A percentile compares a stretch with the other conserved stretches of the same genome.
phyloP scores from a whole-genome alignment of 2,888 invertebrate genomes.

The Colostygia pectinataria region DNA sequence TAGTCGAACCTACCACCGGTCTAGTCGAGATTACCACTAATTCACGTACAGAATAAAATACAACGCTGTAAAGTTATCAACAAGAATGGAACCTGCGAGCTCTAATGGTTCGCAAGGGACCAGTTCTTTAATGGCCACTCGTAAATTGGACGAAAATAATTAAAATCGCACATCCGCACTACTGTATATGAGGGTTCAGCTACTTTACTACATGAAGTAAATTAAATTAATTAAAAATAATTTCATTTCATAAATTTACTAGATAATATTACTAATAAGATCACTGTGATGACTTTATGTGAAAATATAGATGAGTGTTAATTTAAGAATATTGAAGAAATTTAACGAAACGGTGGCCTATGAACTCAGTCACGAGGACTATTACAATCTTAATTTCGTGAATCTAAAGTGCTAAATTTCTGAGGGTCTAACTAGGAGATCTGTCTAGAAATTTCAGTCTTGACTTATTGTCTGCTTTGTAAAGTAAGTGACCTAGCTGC shows the following conservation, averaged over 20 bases:
- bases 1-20: constrained; percentile 21
- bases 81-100: constrained; percentile 66
- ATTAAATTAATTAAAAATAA: background rate
- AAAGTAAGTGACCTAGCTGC: constrained; percentile 16
- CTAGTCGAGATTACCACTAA: constrained; percentile 71
- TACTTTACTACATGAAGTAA: constrained; percentile 4
- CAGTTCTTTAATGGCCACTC: constrained; percentile 79
- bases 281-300: too few species aligned
- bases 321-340: too few species aligned
- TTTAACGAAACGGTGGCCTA: too few species aligned
- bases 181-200: constrained; percentile 28
- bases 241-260: too few species aligned
- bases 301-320: too few species aligned
- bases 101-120: constrained; percentile 75
- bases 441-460: too few species aligned
- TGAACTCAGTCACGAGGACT: too few species aligned
- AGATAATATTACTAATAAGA: too few species aligned
- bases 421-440: too few species aligned
- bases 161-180: constrained; percentile 75
- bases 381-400: too few species aligned
- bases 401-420: too few species aligned
- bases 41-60: constrained; percentile 69
- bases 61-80: constrained; percentile 76
- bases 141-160: constrained; percentile 83
- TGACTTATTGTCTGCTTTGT: too few species aligned